These are phyloP conservation scores for Leucoraja erinaceus DNA, from an alignment of 2,113 vertebrate genomes.

Conservation along the genomic window DNA sequence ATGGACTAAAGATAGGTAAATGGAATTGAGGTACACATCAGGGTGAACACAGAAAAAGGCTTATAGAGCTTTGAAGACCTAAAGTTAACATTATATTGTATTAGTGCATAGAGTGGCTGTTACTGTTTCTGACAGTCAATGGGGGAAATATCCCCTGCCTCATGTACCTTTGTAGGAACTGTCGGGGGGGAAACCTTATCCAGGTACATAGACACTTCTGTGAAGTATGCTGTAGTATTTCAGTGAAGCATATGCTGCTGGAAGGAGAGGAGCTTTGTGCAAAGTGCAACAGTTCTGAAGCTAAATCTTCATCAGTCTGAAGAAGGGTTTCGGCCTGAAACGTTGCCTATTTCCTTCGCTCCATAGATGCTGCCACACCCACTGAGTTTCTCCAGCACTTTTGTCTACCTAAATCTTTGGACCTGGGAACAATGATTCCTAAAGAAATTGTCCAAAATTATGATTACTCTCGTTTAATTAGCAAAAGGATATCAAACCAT, in stretches of 20 bases:
- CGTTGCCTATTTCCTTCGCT: no score
- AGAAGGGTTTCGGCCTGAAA: no score
- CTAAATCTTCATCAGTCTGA: not conserved
- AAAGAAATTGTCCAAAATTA: not conserved
- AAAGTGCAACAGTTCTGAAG: not conserved
- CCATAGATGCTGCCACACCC: no score
- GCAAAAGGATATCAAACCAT: constrained; percentile 7
- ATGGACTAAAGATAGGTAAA: not conserved
- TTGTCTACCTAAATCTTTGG: not conserved
- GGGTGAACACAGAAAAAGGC: not conserved
- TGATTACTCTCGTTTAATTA: constrained; percentile 1
- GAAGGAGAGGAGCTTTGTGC: not conserved
- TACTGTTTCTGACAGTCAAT: not conserved
- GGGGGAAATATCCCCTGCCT: not conserved
- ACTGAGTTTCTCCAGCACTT: no score
- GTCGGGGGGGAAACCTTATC: not conserved
- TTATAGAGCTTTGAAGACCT: not conserved
- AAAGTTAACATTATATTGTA: not conserved
- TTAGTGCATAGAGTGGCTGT: not conserved
- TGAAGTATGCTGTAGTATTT: not conserved
- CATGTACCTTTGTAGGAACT: not conserved
- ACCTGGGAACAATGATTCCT: not conserved
- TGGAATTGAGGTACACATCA: not conserved
- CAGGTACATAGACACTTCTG: not conserved
- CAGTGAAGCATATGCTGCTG: not conserved